Evolutionary conservation across 2,113 vertebrate species (phyloP).

Genomic region (Osmerus mordax): DNA sequence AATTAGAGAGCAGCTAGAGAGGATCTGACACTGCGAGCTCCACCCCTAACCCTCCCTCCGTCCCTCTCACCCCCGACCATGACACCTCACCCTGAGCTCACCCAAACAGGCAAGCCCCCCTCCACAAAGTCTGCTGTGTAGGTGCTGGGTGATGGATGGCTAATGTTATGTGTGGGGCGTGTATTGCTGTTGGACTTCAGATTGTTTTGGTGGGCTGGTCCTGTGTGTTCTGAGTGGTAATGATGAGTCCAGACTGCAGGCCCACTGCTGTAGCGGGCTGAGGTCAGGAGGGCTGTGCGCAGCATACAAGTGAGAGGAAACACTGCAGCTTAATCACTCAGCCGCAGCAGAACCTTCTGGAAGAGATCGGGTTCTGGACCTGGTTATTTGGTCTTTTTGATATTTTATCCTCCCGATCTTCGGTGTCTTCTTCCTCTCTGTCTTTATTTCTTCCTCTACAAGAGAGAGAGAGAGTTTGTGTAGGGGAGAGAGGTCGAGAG

Average conservation of each 20-base stretch:
- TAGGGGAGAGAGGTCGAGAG: no score
- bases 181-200: no score
- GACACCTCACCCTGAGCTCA: no score
- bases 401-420: background rate
- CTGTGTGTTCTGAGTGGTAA: background rate
- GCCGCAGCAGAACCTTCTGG: background rate
- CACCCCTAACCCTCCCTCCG: no score
- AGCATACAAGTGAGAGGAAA: background rate
- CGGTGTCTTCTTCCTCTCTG: no score
- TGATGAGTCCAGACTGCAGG: background rate
- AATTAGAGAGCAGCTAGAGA: conserved; percentile 11
- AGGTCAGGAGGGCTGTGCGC: background rate
- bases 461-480: no score
- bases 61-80: no score
- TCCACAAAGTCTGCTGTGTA: no score
- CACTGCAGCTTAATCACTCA: background rate
- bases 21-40: background rate
- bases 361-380: background rate
- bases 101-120: no score
- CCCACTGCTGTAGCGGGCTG: background rate
- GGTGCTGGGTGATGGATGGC: background rate
- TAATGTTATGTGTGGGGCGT: background rate
- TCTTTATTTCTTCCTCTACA: no score
- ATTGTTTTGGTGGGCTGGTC: background rate
- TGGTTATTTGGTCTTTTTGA: background rate